phyloP scores from a whole-genome alignment of 2,888 invertebrate species.

The Portevinia maculata region DNA sequence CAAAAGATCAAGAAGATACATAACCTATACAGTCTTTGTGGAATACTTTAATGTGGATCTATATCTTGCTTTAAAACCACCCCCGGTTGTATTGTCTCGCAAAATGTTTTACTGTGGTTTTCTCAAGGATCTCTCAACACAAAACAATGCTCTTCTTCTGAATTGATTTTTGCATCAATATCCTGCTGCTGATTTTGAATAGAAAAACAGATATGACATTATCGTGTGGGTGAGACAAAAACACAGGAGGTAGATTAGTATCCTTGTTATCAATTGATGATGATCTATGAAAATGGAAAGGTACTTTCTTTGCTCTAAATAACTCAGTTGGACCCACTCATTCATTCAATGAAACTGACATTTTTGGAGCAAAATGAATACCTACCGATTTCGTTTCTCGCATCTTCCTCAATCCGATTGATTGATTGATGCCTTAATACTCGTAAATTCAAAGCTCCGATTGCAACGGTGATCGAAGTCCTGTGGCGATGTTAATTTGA shows the following conservation, averaged over 20 bases:
- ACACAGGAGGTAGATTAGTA: too few species aligned
- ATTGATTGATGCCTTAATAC: slow-evolving; percentile 40
- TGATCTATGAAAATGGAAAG: neutral
- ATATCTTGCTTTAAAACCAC: slow-evolving; percentile 58
- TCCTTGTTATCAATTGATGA: slow-evolving; percentile 21
- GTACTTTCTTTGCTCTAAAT: neutral
- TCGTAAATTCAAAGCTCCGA: slow-evolving; percentile 28
- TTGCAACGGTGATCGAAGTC: slow-evolving; percentile 29
- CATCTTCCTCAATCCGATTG: slow-evolving; percentile 27
- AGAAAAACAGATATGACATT: slow-evolving; percentile 20
- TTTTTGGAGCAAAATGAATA: too few species aligned
- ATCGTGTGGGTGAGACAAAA: too few species aligned
- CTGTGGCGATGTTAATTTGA: slow-evolving; percentile 57
- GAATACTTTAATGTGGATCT: slow-evolving; percentile 37
- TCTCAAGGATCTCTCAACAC: slow-evolving; percentile 54
- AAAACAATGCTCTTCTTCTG: slow-evolving; percentile 29
- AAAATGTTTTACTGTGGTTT: slow-evolving; percentile 35
- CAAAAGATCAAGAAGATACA: slow-evolving; percentile 67
- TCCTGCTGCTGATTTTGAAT: slow-evolving; percentile 5
- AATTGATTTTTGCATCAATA: neutral
- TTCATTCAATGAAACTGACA: too few species aligned
- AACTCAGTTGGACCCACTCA: too few species aligned
- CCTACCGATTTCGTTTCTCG: too few species aligned
- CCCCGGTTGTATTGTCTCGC: slow-evolving; percentile 54
- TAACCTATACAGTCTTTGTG: slow-evolving; percentile 28